These are phyloP conservation scores for Drosophila trapezifrons DNA, from an alignment of 1,140 invertebrate genomes.

Conservation along the genomic window DNA sequence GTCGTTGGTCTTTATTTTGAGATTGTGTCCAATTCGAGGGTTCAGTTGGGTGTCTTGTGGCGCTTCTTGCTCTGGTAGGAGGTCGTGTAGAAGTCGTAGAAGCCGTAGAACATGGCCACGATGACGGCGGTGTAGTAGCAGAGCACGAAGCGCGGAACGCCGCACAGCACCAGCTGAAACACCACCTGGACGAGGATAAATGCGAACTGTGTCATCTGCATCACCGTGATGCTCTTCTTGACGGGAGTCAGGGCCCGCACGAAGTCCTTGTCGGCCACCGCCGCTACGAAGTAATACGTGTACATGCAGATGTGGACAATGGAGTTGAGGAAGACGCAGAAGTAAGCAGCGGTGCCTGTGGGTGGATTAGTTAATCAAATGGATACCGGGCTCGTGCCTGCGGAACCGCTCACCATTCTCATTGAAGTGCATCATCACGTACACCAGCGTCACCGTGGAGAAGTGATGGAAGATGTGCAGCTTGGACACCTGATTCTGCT, in stretches of 20 bases:
- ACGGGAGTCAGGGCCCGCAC: slow-evolving; percentile 68
- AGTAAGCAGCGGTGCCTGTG: slow-evolving; percentile 90
- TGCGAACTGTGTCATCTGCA: slow-evolving; percentile 87
- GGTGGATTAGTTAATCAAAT: neutral
- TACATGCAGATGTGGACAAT: slow-evolving; percentile 92
- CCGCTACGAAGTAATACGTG: slow-evolving; percentile 91
- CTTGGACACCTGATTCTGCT: slow-evolving; percentile 89
- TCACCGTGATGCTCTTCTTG: slow-evolving; percentile 84
- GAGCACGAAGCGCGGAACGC: slow-evolving; percentile 65
- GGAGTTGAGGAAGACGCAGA: slow-evolving; percentile 92
- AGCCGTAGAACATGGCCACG: slow-evolving; percentile 88
- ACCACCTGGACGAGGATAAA: slow-evolving; percentile 86
- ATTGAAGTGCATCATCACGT: slow-evolving; percentile 88
- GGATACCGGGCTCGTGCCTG: neutral
- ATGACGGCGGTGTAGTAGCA: slow-evolving; percentile 86
- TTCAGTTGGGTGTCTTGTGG: slow-evolving; percentile 30
- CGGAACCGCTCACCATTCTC: slow-evolving; percentile 41
- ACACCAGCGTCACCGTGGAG: slow-evolving; percentile 89
- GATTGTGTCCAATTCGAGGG: slow-evolving; percentile 8
- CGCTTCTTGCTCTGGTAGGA: slow-evolving; percentile 83
- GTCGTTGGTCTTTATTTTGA: slow-evolving; percentile 14
- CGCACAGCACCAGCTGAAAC: slow-evolving; percentile 49
- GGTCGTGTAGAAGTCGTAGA: slow-evolving; percentile 88
- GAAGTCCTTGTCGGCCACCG: slow-evolving; percentile 86
- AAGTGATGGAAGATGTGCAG: slow-evolving; percentile 91